phyloP scores from a whole-genome alignment of 2,113 vertebrate species.

The Myotis lucifugus region DNA sequence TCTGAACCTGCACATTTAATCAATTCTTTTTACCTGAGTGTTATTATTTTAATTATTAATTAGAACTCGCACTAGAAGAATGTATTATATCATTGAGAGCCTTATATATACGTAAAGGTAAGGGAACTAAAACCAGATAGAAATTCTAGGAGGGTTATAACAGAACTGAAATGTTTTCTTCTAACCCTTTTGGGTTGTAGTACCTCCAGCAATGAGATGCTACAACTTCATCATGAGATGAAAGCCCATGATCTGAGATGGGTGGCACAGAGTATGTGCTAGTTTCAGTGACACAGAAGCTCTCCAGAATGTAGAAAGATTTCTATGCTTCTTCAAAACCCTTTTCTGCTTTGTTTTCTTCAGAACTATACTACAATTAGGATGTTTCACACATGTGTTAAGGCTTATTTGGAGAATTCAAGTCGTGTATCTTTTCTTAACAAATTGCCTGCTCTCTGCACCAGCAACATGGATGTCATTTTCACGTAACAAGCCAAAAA shows the following conservation, averaged over 20 bases:
- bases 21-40: neutral
- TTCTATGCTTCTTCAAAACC: neutral
- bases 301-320: neutral
- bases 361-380: conserved; percentile 13
- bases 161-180: neutral
- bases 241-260: neutral
- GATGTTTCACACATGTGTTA: conserved; percentile 38
- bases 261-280: neutral
- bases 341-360: conserved; percentile 50
- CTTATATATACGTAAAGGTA: neutral
- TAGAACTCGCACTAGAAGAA: neutral
- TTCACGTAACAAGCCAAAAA: conserved; percentile 59
- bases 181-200: neutral
- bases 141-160: neutral
- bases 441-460: conserved; percentile 46
- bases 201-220: neutral
- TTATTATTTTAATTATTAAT: conserved; percentile 40
- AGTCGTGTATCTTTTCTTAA: conserved; percentile 52
- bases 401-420: conserved; percentile 51
- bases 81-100: neutral
- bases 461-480: conserved; percentile 47
- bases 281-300: neutral
- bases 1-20: neutral
- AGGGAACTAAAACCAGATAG: conserved; percentile 30
- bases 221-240: neutral